Base-by-base conservation (phyloP, 2,888 invertebrate genomes). In the Drosophila neotestacea region DNA sequence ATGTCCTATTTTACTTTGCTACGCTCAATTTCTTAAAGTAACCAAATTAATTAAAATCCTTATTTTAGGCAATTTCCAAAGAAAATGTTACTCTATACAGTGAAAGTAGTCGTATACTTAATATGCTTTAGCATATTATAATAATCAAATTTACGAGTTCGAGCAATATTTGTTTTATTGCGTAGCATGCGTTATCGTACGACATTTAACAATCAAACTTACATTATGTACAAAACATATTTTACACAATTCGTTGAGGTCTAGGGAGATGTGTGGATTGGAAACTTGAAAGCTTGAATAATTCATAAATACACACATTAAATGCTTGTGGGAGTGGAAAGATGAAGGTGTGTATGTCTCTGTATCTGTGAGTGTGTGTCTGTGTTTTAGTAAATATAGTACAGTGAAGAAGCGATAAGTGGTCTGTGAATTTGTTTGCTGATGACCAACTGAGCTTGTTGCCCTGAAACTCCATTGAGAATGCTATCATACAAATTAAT, bases 131-230 rank as follows among this genome's bases (percentile, higher is more conserved):
- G n/a, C n/a, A n/a, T 9, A 6, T 10, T 32, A 13, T 38, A 38
- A 51, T 16, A 51, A 27, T 27, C 7, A 5, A 6, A 22, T 27
- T 38, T n/a, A 38, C 6, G 6, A n/a, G 4, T 39, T 39, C 13
- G 22, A 55, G 84, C 88, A 88, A 79, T 87, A 70, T 89, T 85
- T 30, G 73, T 89, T 86, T 85, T 89, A 89, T 85, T 85, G 84
- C 84, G 58, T 54, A 74, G 85, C 89, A 81, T 84, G 88, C 84
- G 66, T 70, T 85, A 67, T 79, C 68, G 75, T 82, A 64, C 62
- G 85, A 85, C 85, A 79, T 69, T 84, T 86, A 84, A 81, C 87
- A 84, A 88, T 81, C 75, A 62, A 72, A 55, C 85, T 84, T 85
- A 78, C 32, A 64, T 88, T 70, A 73, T 79, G 73, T 88, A 84